These are phyloP conservation scores for Drosophila stalkeri DNA, from an alignment of 2,888 invertebrate genomes.

Conservation along the genomic window DNA sequence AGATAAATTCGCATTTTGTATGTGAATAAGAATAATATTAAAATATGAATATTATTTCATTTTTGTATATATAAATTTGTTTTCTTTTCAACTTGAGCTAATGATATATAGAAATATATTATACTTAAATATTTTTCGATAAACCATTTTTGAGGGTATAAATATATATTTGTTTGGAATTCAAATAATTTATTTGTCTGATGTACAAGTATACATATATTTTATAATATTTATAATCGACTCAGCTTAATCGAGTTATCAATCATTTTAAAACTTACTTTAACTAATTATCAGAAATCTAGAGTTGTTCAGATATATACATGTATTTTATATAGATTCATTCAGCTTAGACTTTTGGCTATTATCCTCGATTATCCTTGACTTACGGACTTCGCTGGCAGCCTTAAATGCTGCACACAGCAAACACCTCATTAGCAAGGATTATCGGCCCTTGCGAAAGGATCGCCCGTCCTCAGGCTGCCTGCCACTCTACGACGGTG, in stretches of 20 bases:
- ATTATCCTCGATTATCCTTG: constrained; percentile 79
- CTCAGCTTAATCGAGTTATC: neutral
- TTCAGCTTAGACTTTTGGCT: constrained; percentile 32
- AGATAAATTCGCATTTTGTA: too few species aligned
- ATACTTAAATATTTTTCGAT: too few species aligned
- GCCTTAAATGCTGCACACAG: constrained; percentile 37
- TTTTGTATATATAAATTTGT: too few species aligned
- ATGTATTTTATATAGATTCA: constrained; percentile 29
- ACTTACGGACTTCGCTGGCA: constrained; percentile 75
- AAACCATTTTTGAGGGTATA: too few species aligned
- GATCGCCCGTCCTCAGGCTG: constrained; percentile 1
- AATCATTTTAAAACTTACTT: neutral
- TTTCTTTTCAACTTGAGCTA: too few species aligned
- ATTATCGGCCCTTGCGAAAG: constrained; percentile 58
- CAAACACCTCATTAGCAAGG: constrained; percentile 79
- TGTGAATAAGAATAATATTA: too few species aligned
- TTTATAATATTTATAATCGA: too few species aligned
- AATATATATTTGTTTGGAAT: too few species aligned
- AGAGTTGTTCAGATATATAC: neutral
- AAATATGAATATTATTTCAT: too few species aligned
- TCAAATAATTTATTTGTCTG: too few species aligned
- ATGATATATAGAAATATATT: too few species aligned
- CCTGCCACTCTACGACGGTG: neutral
- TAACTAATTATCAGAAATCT: neutral
- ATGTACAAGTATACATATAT: too few species aligned